These are phyloP conservation scores for Adelosebastes latens DNA, from an alignment of 2,797 vertebrate genomes.

Conservation along the genomic window DNA sequence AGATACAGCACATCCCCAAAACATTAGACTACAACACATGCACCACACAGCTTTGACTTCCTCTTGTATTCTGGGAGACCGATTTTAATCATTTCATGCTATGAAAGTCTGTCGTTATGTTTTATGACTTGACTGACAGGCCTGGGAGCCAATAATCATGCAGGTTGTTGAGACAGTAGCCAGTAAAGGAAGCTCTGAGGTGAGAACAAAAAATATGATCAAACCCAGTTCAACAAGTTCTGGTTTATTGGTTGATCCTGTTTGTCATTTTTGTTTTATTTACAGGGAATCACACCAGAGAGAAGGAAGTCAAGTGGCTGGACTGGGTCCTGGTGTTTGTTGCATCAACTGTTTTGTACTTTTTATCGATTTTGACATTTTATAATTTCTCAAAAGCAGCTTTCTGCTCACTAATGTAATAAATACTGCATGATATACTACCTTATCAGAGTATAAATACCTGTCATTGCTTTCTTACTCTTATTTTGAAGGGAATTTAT, in stretches of 20 bases:
- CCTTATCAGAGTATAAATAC: background rate
- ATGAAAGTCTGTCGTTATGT: slow-evolving; percentile 2
- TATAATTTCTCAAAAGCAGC: background rate
- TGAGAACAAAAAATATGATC: slow-evolving; percentile 19
- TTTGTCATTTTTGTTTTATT: background rate
- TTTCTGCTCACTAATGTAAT: background rate
- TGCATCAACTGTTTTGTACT: background rate
- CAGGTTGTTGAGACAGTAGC: slow-evolving; percentile 26
- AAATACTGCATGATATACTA: background rate
- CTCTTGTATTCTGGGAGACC: background rate
- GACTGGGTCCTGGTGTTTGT: background rate
- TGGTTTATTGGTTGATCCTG: background rate
- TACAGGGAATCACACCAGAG: slow-evolving; percentile 15
- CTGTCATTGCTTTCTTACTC: background rate
- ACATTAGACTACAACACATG: slow-evolving; percentile 65
- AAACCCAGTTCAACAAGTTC: slow-evolving; percentile 2
- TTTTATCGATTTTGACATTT: background rate
- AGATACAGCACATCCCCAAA: slow-evolving; percentile 69
- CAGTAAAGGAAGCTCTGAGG: slow-evolving; percentile 15
- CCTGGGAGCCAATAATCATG: slow-evolving; percentile 34
- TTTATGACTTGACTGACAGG: slow-evolving; percentile 36
- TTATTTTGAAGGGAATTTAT: background rate
- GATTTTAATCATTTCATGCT: slow-evolving; percentile 15
- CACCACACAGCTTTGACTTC: slow-evolving; percentile 46
- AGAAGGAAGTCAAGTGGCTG: slow-evolving; percentile 21